These are phyloP conservation scores for Platalea minor DNA, from an alignment of 2,797 vertebrate species.

Conservation along the genomic window DNA sequence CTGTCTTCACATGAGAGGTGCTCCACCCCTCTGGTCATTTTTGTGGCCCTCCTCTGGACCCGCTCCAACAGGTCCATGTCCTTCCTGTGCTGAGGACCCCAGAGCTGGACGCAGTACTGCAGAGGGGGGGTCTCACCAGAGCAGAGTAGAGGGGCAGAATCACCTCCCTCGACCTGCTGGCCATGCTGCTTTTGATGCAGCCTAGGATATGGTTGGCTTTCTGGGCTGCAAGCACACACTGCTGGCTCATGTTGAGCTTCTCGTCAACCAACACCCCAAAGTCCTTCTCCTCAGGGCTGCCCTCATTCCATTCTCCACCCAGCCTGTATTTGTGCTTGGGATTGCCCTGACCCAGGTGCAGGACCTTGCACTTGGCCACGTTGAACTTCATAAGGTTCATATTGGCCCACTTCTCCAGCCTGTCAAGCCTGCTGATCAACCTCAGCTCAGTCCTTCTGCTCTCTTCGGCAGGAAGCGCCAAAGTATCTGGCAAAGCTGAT, in stretches of 20 bases:
- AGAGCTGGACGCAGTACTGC: background rate
- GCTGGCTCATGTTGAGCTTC: no score
- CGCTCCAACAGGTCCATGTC: fast-evolving
- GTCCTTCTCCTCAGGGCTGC: no score
- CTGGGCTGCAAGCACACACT: no score
- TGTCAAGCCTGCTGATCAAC: background rate
- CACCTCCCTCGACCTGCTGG: background rate
- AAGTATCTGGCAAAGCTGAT: background rate
- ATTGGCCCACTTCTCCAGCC: background rate
- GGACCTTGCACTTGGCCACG: background rate
- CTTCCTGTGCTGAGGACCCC: background rate
- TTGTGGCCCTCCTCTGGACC: background rate
- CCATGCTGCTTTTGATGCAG: no score
- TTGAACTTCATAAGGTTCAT: background rate
- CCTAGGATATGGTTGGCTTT: no score
- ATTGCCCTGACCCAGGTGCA: background rate
- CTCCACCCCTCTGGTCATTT: background rate
- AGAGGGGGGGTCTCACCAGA: background rate
- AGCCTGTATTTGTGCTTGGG: no score
- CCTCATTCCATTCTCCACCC: background rate
- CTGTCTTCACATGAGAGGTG: background rate
- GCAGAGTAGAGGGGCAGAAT: background rate
- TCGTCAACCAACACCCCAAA: no score
- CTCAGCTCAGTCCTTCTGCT: background rate
- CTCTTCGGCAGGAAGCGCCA: background rate